phyloP scores from a whole-genome alignment of 2,888 invertebrate species.

The Drosophila fungiperda region DNA sequence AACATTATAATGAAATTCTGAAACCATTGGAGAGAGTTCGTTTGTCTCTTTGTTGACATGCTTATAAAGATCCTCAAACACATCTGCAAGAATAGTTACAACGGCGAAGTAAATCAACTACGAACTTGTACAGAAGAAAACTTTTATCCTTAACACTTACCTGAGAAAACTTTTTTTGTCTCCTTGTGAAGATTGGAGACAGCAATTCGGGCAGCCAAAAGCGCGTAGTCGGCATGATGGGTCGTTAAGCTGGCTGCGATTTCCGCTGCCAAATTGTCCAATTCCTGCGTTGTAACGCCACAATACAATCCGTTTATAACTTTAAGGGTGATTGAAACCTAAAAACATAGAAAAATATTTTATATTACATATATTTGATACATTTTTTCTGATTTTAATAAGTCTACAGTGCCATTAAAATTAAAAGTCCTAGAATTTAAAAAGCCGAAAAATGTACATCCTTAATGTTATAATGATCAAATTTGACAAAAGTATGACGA shows the following conservation, averaged over 20 bases:
- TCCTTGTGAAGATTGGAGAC: slow-evolving; percentile 99
- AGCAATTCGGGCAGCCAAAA: slow-evolving; percentile 95
- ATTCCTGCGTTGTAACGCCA: slow-evolving; percentile 98
- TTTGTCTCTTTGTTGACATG: slow-evolving; percentile 91
- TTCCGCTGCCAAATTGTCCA: slow-evolving; percentile 99
- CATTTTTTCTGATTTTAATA: too few relatives aligned
- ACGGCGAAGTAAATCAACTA: neutral
- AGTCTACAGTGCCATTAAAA: too few relatives aligned
- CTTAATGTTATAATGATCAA: neutral
- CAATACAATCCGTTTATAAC: slow-evolving; percentile 98
- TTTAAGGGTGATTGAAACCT: slow-evolving; percentile 93
- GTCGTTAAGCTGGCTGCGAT: slow-evolving; percentile 99
- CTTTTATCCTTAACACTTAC: slow-evolving; percentile 84
- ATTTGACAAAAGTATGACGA: neutral
- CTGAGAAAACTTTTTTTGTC: slow-evolving; percentile 96
- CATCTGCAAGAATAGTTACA: slow-evolving; percentile 87
- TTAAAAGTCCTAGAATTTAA: neutral
- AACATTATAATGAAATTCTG: slow-evolving; percentile 92
- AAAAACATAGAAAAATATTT: neutral
- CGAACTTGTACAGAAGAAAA: neutral
- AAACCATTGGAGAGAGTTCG: slow-evolving; percentile 93
- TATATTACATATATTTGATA: too few relatives aligned
- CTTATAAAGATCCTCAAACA: slow-evolving; percentile 93
- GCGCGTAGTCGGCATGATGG: slow-evolving; percentile 98
- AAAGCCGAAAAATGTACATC: neutral